Conservation (phyloP, 2,113 vertebrate genomes). For the Urocolius indicus region DNA sequence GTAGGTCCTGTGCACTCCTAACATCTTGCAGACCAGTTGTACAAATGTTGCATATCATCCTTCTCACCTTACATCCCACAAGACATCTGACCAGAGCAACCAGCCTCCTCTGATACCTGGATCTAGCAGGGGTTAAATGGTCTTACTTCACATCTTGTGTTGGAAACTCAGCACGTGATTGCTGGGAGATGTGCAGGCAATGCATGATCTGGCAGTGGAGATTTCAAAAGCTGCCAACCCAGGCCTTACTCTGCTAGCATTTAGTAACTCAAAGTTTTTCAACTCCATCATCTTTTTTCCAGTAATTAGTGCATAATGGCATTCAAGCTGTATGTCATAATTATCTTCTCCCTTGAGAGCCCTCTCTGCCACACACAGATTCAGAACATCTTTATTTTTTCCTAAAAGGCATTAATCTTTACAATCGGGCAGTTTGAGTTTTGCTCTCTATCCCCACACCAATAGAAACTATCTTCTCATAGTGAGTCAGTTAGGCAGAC, state of each 20-base stretch:
- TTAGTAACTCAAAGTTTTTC: not conserved
- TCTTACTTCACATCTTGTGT: not conserved
- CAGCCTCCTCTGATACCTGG: not conserved
- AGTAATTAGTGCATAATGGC: not conserved
- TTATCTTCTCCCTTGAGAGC: not conserved
- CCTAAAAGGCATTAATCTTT: conserved; percentile 55
- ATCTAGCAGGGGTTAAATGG: not conserved
- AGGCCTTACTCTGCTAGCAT: not conserved
- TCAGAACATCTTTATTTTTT: conserved; percentile 42
- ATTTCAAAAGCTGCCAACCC: not conserved
- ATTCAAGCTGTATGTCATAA: not conserved
- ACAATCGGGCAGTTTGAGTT: not conserved
- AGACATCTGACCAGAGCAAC: not conserved
- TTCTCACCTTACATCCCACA: not conserved
- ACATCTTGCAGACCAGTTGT: not conserved
- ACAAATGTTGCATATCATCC: not conserved
- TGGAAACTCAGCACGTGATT: not conserved
- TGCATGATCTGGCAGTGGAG: accelerated
- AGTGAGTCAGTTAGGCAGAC: not conserved
- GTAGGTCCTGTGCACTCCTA: not conserved
- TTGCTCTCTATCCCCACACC: not conserved
- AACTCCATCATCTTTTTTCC: not conserved
- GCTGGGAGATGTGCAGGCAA: not conserved
- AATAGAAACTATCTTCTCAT: not conserved
- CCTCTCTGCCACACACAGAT: not conserved